Percentiles rank a stretch among this genome's conserved stretches.
These are phyloP conservation scores for Pseudolaguvia tuberculata DNA, from an alignment of 2,113 vertebrate genomes.

Conservation along the genomic window DNA sequence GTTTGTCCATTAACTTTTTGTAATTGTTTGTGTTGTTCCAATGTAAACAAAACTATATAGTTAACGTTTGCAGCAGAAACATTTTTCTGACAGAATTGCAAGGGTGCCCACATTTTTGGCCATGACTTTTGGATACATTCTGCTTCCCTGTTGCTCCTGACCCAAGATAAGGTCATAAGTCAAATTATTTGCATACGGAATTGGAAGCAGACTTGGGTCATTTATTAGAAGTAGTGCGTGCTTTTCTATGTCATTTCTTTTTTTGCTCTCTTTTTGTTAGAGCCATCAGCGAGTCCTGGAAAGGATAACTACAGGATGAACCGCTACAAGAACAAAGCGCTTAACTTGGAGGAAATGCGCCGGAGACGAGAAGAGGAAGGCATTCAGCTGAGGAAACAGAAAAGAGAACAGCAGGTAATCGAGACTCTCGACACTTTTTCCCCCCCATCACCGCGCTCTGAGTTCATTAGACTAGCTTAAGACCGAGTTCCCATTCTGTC, in stretches of 20 bases:
- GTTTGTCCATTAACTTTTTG: no score
- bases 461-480: background rate
- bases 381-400: slow-evolving; percentile 96
- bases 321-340: slow-evolving; percentile 98
- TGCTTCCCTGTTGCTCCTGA: background rate
- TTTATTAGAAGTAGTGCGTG: background rate
- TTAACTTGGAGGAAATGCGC: slow-evolving; percentile 96
- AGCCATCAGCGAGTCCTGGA: slow-evolving; percentile 88
- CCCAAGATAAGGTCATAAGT: background rate
- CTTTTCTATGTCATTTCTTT: no score
- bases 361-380: slow-evolving; percentile 93
- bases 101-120: no score
- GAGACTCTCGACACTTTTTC: background rate
- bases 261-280: slow-evolving; percentile 58
- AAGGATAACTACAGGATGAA: slow-evolving; percentile 98
- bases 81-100: no score
- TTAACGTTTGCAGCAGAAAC: no score
- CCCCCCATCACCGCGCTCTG: no score
- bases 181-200: background rate
- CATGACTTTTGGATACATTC: background rate
- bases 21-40: no score
- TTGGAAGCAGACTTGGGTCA: background rate
- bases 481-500: background rate
- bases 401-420: slow-evolving; percentile 90
- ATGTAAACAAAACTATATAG: no score